Percentiles rank a stretch among this genome's conserved stretches.
Evolutionary conservation across 2,888 invertebrate species (phyloP).

Genomic region (Phyllotreta cruciferae): DNA sequence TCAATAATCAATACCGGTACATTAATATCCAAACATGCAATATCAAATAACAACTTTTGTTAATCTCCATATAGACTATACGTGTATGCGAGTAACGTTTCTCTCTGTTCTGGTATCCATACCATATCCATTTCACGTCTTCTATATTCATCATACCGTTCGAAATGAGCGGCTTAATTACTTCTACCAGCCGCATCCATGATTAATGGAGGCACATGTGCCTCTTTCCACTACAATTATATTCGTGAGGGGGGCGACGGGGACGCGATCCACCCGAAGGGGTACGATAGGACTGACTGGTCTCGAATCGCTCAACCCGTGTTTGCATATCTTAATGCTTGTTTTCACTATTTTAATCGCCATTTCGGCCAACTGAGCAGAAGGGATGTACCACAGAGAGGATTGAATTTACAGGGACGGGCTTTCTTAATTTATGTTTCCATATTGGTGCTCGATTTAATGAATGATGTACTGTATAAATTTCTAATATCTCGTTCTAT

Average conservation of each 20-base stretch:
- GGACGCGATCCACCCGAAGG: not conserved
- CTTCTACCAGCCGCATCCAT: slow-evolving; percentile 52
- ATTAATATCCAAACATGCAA: no score
- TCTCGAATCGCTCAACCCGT: slow-evolving; percentile 36
- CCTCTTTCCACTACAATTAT: slow-evolving; percentile 49
- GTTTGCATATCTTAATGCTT: slow-evolving; percentile 50
- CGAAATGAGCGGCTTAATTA: slow-evolving; percentile 57
- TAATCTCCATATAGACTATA: no score
- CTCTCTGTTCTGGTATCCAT: slow-evolving; percentile 28
- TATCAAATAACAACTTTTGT: no score
- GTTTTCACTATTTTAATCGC: slow-evolving; percentile 47
- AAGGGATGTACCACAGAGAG: not conserved
- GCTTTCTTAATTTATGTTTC: not conserved
- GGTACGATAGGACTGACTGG: slow-evolving; percentile 36
- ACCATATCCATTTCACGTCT: slow-evolving; percentile 15
- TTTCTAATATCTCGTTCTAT: no score
- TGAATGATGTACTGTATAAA: not conserved
- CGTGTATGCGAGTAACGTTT: slow-evolving; percentile 27
- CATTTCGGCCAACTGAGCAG: slow-evolving; percentile 24
- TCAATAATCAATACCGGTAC: no score
- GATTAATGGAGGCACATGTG: slow-evolving; percentile 57
- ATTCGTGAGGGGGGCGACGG: slow-evolving; percentile 38
- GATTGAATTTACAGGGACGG: slow-evolving; percentile 12
- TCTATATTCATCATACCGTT: slow-evolving; percentile 19
- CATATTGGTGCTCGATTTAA: no score